Evolutionary conservation across 2,113 vertebrate genomes (phyloP), one percentile per base, ranked within the genome.

Genomic region (Tychaedon coryphoeus): DNA sequence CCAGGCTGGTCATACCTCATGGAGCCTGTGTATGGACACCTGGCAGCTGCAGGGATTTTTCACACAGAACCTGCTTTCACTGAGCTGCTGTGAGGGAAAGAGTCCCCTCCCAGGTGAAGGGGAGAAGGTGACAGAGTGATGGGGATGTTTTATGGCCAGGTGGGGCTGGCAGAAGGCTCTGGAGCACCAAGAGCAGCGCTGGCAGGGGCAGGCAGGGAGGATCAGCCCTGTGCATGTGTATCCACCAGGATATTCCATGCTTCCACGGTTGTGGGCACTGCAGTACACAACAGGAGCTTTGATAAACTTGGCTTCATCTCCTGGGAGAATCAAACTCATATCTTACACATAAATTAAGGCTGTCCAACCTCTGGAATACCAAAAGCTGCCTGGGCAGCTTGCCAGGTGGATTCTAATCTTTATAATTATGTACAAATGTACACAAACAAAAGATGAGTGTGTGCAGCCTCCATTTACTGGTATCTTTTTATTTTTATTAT

Each of bases 171-270:
- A 78, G 34, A 23, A 38, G 33, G 61, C 34, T 13, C 8, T 2
- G 1, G 42, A 42, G 22, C 56, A 50, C 36, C 20, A 58, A 17
- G 31, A 25, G 38, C 81, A 62, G 26, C 0, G 5, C 23, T 64
- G 58, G 40, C 28, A 74, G 54, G 51, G 81, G 28, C n/a, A 50
- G 6, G 18, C 34, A 56, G 62, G 8, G 18, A 72, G 62, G 45
- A 33, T 1, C 7, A 78, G 60, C 11, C 12, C 64, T 24, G 48
- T 12, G 36, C 0, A 0, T 4, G 38, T 6, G 54, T 7, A 54
- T 60, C 45, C 86, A 53, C 9, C 54, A 47, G 54, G 70, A 31
- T 34, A 54, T 34, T 69, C 22, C 36, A 7, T 2, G 53, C 53
- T 60, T 33, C 47, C 48, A 14, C 1, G 4, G 8, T 0, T 47